Conservation (phyloP, 1,140 invertebrate species). For the Antheraea mylitta region DNA sequence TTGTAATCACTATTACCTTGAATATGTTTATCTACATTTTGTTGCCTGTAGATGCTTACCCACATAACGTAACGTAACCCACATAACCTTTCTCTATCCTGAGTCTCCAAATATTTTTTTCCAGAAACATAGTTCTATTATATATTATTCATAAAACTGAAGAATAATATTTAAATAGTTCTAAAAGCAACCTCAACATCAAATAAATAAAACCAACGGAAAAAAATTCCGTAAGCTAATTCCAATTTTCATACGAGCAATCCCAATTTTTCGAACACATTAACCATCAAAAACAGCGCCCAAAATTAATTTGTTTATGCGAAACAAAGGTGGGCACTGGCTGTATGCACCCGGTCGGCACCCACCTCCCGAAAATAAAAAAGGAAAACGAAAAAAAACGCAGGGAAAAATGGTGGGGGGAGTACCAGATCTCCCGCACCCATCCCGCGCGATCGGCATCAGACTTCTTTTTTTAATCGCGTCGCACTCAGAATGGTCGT, state of each 20-base stretch:
- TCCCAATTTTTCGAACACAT: slow-evolving; percentile 55
- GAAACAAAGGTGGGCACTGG: slow-evolving; percentile 76
- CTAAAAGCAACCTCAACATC: background rate
- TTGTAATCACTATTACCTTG: too few relatives aligned
- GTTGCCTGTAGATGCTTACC: too few relatives aligned
- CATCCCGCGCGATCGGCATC: slow-evolving; percentile 73
- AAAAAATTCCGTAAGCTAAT: slow-evolving; percentile 4
- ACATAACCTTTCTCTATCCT: too few relatives aligned
- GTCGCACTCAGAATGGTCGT: slow-evolving; percentile 74
- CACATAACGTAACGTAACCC: too few relatives aligned
- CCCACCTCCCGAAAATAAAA: slow-evolving; percentile 73
- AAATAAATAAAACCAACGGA: background rate
- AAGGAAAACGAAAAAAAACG: slow-evolving; percentile 40
- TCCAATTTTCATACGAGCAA: slow-evolving; percentile 20
- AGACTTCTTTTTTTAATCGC: slow-evolving; percentile 78
- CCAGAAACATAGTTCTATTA: background rate
- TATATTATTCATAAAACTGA: background rate
- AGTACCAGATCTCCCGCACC: slow-evolving; percentile 43
- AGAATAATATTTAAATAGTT: background rate
- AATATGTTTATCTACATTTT: too few relatives aligned
- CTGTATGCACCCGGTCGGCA: slow-evolving; percentile 72
- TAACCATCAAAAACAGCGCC: slow-evolving; percentile 74
- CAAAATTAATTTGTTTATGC: slow-evolving; percentile 79
- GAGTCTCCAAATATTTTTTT: too few relatives aligned
- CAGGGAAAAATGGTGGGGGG: slow-evolving; percentile 51